Evolutionary conservation across 2,797 vertebrate species (phyloP).

Genomic region (Dicrostonyx torquatus): DNA sequence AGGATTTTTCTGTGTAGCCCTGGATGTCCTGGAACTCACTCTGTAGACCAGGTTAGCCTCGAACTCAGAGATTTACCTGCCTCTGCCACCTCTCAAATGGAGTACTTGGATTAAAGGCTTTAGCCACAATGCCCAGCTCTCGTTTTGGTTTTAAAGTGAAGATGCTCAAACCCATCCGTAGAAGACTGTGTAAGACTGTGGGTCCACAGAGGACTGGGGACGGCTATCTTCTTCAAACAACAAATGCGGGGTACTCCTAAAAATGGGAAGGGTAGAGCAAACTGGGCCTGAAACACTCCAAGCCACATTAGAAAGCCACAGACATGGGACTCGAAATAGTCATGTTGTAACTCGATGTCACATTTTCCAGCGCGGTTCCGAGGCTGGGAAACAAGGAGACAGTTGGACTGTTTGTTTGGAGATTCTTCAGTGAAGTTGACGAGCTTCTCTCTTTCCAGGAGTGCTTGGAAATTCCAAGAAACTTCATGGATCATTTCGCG

Average conservation of each 20-base stretch:
- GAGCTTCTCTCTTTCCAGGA: conserved; percentile 79
- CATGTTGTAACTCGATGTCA: conserved; percentile 51
- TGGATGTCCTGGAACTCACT: not conserved
- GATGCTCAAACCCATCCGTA: not conserved
- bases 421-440: conserved; percentile 78
- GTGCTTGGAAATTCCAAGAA: conserved; percentile 78
- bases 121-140: not conserved
- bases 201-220: not conserved
- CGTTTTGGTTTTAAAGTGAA: not conserved
- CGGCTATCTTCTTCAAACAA: not conserved
- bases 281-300: not conserved
- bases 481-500: conserved; percentile 75
- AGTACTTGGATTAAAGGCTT: not conserved
- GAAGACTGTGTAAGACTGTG: not conserved
- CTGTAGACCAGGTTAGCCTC: not conserved
- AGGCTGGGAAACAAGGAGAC: conserved; percentile 66
- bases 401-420: conserved; percentile 75
- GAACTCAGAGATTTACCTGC: not conserved
- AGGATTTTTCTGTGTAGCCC: not conserved
- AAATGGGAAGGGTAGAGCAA: not conserved
- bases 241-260: not conserved
- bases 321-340: conserved; percentile 36
- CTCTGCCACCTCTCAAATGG: not conserved
- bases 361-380: conserved; percentile 63
- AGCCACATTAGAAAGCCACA: not conserved